These are phyloP conservation scores for Drosophila picticornis DNA, from an alignment of 2,888 invertebrate species.

Conservation along the genomic window DNA sequence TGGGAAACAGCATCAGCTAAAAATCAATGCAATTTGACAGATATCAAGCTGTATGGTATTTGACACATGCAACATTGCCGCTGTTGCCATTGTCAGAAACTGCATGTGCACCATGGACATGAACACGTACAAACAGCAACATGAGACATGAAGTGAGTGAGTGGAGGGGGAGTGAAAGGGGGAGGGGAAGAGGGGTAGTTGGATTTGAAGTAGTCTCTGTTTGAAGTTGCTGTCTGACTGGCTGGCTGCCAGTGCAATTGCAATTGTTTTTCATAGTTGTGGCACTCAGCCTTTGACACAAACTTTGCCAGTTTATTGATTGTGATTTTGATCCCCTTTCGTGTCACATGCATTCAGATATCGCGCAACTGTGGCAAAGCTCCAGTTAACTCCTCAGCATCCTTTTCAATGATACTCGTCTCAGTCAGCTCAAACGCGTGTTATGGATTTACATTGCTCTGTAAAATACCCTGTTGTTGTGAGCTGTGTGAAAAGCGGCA, in stretches of 20 bases:
- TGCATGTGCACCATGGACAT: conserved; percentile 23
- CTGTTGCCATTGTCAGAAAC: conserved; percentile 50
- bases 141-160: not conserved
- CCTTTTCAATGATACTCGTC: conserved; percentile 9
- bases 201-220: not conserved
- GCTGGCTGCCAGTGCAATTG: conserved; percentile 35
- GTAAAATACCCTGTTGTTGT: not conserved
- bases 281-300: conserved; percentile 41
- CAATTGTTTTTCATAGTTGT: conserved; percentile 50
- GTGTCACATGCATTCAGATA: conserved; percentile 52
- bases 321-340: conserved; percentile 31
- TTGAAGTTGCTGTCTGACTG: conserved; percentile 26
- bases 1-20: conserved; percentile 33
- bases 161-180: too few species aligned
- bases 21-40: conserved; percentile 65
- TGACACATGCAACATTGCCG: conserved; percentile 52
- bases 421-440: conserved; percentile 4
- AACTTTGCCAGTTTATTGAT: conserved; percentile 48
- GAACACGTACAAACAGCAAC: not conserved
- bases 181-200: not conserved
- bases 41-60: conserved; percentile 65
- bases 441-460: conserved; percentile 11
- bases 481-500: not conserved
- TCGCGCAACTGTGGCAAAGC: conserved; percentile 5
- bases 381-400: not conserved